Evolutionary conservation across 2,113 vertebrate genomes (phyloP).

Genomic region (Camelus bactrianus): DNA sequence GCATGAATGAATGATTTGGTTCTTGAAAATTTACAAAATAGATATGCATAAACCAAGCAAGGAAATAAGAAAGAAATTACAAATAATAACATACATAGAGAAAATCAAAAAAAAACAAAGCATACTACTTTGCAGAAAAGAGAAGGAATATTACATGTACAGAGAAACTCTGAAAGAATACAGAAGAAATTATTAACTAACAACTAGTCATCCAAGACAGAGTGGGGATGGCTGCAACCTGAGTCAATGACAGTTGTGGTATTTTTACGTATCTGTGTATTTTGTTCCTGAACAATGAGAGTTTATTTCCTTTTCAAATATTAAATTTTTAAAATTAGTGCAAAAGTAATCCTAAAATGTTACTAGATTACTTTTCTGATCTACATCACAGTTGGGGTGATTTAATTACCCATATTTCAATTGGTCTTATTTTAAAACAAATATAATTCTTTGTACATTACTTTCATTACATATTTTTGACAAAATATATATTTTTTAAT

Average conservation of each 20-base stretch:
- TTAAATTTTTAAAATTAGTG: neutral
- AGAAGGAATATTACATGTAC: neutral
- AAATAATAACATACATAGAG: neutral
- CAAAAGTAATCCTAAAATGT: neutral
- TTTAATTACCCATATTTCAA: constrained; percentile 19
- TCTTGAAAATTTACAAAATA: neutral
- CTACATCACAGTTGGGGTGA: neutral
- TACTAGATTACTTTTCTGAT: neutral
- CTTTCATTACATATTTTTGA: constrained; percentile 36
- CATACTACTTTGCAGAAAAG: neutral
- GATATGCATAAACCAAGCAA: neutral
- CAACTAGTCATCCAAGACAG: neutral
- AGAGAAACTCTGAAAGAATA: neutral
- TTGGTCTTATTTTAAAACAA: constrained; percentile 26
- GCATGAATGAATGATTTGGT: neutral
- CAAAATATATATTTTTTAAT: constrained; percentile 51
- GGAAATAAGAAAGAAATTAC: neutral
- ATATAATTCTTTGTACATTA: neutral
- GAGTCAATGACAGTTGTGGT: neutral
- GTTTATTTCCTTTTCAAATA: constrained; percentile 22
- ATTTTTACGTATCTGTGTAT: neutral
- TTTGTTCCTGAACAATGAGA: neutral
- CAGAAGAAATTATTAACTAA: neutral
- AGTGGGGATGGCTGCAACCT: neutral
- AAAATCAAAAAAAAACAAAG: neutral